These are phyloP conservation scores for Cremastinae sp. DNA, from an alignment of 2,888 invertebrate genomes.

Conservation along the genomic window DNA sequence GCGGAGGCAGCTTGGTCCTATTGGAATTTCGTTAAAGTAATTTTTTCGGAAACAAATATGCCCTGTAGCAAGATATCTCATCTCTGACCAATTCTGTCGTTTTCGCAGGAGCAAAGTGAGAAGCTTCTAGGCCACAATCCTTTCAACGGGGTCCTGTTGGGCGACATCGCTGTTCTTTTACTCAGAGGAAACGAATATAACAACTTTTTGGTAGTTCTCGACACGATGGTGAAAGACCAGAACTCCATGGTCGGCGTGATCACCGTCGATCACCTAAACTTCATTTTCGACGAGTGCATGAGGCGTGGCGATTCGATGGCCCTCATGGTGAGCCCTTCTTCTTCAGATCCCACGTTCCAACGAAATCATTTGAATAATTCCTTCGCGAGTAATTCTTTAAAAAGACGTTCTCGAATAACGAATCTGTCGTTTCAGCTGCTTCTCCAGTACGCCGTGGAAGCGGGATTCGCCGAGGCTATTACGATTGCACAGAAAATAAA, in stretches of 20 bases:
- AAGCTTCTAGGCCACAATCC: slow-evolving; percentile 32
- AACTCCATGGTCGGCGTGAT: slow-evolving; percentile 82
- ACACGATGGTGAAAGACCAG: slow-evolving; percentile 67
- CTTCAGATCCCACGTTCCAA: neutral
- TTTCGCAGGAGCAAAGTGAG: slow-evolving; percentile 47
- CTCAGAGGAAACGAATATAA: slow-evolving; percentile 82
- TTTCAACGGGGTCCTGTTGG: slow-evolving; percentile 84
- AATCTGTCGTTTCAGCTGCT: slow-evolving; percentile 23
- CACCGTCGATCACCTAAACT: slow-evolving; percentile 80
- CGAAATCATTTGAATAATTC: neutral
- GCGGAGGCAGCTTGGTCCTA: slow-evolving; percentile 83
- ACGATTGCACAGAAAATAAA: slow-evolving; percentile 79
- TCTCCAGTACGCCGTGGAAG: slow-evolving; percentile 82
- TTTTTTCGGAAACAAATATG: slow-evolving; percentile 53
- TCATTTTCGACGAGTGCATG: slow-evolving; percentile 83
- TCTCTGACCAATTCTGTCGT: neutral
- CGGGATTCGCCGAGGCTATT: slow-evolving; percentile 81
- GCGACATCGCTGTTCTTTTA: slow-evolving; percentile 82
- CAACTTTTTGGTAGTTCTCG: slow-evolving; percentile 75
- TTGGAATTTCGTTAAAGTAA: slow-evolving; percentile 82
- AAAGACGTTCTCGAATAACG: neutral
- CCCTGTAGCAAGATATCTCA: too few relatives aligned
- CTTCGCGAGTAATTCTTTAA: neutral
- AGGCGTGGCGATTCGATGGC: slow-evolving; percentile 81
- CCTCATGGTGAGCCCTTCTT: slow-evolving; percentile 78